Conservation (phyloP, 2,888 invertebrate genomes). For the Micropterix aruncella region DNA sequence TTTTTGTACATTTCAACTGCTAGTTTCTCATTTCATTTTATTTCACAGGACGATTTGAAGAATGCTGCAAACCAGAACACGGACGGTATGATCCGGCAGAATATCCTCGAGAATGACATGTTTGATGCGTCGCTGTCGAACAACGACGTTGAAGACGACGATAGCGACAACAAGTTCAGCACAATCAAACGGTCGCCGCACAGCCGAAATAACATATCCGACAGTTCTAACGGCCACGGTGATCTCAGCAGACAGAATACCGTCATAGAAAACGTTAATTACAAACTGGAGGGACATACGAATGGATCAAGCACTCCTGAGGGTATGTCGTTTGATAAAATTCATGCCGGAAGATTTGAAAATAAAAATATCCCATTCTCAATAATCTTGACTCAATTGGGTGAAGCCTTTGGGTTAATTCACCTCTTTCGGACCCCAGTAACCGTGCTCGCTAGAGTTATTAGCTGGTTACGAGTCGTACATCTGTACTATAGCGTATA, state of each 20-base stretch:
- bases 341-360: too few species aligned
- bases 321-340: too few species aligned
- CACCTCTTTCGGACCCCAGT: too few species aligned
- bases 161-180: conserved; percentile 55
- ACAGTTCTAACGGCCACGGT: conserved; percentile 18
- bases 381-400: too few species aligned
- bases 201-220: conserved; percentile 32
- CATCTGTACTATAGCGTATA: too few species aligned
- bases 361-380: too few species aligned
- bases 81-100: conserved; percentile 37
- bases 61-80: conserved; percentile 18
- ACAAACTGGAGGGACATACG: conserved; percentile 22
- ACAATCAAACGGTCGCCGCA: conserved; percentile 58
- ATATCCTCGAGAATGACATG: conserved; percentile 36
- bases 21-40: too few species aligned
- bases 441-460: too few species aligned
- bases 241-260: conserved; percentile 34
- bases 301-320: conserved; percentile 31
- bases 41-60: too few species aligned
- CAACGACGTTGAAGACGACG: conserved; percentile 43
- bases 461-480: too few species aligned
- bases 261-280: conserved; percentile 35
- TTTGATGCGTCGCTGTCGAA: conserved; percentile 36
- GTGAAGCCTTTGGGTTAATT: too few species aligned
- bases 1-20: too few species aligned